These are phyloP conservation scores for Orthosia incerta DNA, from an alignment of 2,888 invertebrate species.

Conservation along the genomic window DNA sequence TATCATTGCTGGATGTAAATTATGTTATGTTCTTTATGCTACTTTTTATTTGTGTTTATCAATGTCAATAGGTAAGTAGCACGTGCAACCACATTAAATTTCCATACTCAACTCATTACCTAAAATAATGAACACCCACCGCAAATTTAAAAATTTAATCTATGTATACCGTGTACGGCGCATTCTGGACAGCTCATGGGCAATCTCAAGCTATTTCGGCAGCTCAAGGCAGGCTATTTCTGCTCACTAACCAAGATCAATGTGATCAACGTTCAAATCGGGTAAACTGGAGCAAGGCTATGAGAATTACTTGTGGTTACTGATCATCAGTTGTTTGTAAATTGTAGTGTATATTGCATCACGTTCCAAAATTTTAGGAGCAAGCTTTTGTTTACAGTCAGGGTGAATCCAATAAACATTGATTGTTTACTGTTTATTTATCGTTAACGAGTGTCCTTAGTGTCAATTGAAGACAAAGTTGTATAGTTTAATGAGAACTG, in stretches of 20 bases:
- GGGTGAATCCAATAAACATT: constrained; percentile 17
- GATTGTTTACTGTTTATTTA: background rate
- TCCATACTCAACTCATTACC: constrained; percentile 28
- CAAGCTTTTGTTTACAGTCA: constrained; percentile 12
- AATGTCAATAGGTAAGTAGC: constrained; percentile 16
- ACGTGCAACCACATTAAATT: constrained; percentile 14
- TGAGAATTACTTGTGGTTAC: constrained; percentile 55
- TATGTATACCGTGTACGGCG: background rate
- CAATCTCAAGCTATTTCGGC: constrained; percentile 49
- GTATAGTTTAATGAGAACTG: background rate
- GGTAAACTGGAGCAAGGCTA: constrained; percentile 65
- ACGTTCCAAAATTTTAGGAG: constrained; percentile 18
- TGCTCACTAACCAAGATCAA: constrained; percentile 54
- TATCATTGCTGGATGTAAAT: background rate
- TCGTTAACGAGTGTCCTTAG: background rate
- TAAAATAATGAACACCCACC: constrained; percentile 23
- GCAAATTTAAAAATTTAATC: background rate
- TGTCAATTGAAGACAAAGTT: background rate
- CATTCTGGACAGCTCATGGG: constrained; percentile 41
- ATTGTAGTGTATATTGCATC: constrained; percentile 29
- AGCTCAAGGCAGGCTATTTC: constrained; percentile 53
- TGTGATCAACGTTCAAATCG: constrained; percentile 44
- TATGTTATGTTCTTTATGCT: background rate
- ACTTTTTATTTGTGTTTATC: background rate
- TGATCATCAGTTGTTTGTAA: constrained; percentile 47